phyloP scores from a whole-genome alignment of 2,113 vertebrate species.

The Struthio camelus region DNA sequence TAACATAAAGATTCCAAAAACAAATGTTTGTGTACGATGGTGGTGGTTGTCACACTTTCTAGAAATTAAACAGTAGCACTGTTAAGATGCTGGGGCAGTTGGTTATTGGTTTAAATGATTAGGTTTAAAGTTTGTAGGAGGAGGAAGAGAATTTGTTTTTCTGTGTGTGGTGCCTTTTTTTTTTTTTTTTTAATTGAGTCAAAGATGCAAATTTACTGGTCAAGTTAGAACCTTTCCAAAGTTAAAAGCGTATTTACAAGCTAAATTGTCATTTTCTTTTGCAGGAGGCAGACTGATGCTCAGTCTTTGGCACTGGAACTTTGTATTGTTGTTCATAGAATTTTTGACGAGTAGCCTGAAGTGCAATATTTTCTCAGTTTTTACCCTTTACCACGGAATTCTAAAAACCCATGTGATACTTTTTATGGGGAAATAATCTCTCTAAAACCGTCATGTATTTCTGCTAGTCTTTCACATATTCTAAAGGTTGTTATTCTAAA shows the following conservation, averaged over 20 bases:
- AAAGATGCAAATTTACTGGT: not conserved
- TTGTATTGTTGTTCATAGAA: not conserved
- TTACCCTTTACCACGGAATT: not conserved
- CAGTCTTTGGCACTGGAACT: not conserved
- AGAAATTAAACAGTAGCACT: not conserved
- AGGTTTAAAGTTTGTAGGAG: not conserved
- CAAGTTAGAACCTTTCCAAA: not conserved
- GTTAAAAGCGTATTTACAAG: not conserved
- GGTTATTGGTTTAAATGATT: not conserved
- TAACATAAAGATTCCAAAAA: not conserved
- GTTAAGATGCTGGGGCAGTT: not conserved
- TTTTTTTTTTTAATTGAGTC: not conserved
- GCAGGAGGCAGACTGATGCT: not conserved
- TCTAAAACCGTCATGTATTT: not conserved
- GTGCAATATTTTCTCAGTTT: not conserved
- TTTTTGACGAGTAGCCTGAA: not conserved
- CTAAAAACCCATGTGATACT: not conserved
- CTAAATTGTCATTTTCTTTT: not conserved
- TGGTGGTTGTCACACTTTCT: not conserved
- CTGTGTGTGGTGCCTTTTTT: not conserved
- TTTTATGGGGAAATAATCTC: not conserved
- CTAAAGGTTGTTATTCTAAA: not conserved
- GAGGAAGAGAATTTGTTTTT: not conserved
- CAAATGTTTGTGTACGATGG: not conserved
- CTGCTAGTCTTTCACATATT: not conserved